Base-by-base conservation (phyloP, 2,888 invertebrate genomes). In the Leptinotarsa haldemani region DNA sequence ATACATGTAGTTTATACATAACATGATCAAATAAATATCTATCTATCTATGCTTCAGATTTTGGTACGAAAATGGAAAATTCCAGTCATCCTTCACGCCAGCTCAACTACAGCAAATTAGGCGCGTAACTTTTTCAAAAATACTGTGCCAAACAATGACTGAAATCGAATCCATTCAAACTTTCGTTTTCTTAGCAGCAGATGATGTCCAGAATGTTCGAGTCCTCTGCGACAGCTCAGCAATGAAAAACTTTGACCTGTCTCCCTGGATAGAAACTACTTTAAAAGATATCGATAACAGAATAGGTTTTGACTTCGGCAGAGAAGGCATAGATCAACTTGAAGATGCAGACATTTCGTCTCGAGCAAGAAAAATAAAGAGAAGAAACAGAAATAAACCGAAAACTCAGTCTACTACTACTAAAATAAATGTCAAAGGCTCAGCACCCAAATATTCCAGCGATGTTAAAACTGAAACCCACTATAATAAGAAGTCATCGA, bases 21-120 rank as follows among this genome's bases (percentile, higher is more conserved):
- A n/a, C n/a, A n/a, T n/a, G n/a, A n/a, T n/a, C n/a, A n/a, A n/a
- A n/a, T n/a, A n/a, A n/a, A n/a, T n/a, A n/a, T n/a, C n/a, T n/a
- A n/a, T n/a, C n/a, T n/a, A n/a, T n/a, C n/a, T 50, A 7, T 47
- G 40, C 74, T 78, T 20, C 53, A 78, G 94, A 74, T 94, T 95
- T 85, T 94, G 94, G 94, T 95, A 94, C 82, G 96, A 96, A 86
- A 95, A 95, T 84, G 91, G 92, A 2, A 91, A 91, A 3, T 90
- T 92, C 61, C 93, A 93, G 74, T 94, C 91, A 46, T 93, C 94
- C 1, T 94, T 95, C 82, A 94, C 94, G 0, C 92, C 92, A 3
- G 91, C 92, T 0, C 95, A 96, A 84, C 86, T 96, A 3, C 92
- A 93, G 79, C 93, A 94, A 79, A 90, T 95, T 61, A 88, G 94